phyloP scores from a whole-genome alignment of 2,113 vertebrate species.

The Hydropotes inermis region DNA sequence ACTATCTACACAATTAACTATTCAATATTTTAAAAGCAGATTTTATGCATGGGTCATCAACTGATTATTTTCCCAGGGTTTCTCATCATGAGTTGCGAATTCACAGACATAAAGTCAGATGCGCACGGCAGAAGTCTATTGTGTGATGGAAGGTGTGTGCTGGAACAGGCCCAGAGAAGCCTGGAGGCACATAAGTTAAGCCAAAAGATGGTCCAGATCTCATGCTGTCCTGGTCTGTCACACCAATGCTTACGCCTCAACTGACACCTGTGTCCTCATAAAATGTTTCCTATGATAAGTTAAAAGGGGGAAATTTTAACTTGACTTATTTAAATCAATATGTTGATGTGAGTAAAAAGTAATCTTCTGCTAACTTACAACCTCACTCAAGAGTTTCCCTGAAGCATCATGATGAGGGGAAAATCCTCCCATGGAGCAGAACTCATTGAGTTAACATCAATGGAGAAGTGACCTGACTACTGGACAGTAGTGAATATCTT shows the following conservation, averaged over 20 bases:
- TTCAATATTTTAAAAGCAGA: not conserved
- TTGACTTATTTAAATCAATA: not conserved
- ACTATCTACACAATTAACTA: not conserved
- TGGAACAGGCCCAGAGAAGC: not conserved
- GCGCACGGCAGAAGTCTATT: not conserved
- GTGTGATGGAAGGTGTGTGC: not conserved
- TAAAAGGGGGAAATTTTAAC: not conserved
- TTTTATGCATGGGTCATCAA: not conserved
- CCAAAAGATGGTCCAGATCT: not conserved
- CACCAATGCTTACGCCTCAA: not conserved
- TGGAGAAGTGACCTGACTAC: not conserved
- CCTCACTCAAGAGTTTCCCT: not conserved
- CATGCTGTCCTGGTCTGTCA: not conserved
- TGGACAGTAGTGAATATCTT: not conserved
- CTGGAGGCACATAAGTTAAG: not conserved
- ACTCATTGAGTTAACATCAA: not conserved
- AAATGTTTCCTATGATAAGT: not conserved
- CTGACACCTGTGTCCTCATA: not conserved
- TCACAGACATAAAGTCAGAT: not conserved
- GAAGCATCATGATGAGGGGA: not conserved
- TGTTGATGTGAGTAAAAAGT: not conserved
- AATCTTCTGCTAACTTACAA: not conserved
- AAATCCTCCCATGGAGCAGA: not conserved
- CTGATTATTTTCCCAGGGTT: not conserved
- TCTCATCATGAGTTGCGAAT: not conserved